Conservation (phyloP, 1,140 invertebrate genomes). For the Polypedilum pembai region DNA sequence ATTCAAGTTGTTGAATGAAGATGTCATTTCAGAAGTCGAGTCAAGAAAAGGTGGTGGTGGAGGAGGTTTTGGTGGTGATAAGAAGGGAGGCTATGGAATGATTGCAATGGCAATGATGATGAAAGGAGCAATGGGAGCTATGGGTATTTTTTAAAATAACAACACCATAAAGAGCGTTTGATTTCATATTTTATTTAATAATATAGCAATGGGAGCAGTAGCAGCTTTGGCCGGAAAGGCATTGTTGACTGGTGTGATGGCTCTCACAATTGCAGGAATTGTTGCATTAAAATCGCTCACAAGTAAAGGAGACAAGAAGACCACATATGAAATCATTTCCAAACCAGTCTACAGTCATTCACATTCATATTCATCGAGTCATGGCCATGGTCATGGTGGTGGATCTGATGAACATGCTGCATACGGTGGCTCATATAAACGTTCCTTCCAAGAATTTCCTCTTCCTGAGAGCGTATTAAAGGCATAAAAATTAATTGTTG, state of each 20-base stretch:
- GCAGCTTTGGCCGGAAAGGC: constrained; percentile 75
- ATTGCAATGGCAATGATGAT: constrained; percentile 55
- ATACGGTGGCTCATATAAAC: constrained; percentile 52
- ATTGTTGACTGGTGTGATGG: constrained; percentile 71
- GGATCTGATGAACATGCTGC: constrained; percentile 47
- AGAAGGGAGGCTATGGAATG: constrained; percentile 51
- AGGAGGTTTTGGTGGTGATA: constrained; percentile 44
- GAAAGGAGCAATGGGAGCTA: constrained; percentile 47
- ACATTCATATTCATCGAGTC: constrained; percentile 60
- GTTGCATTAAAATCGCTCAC: constrained; percentile 66
- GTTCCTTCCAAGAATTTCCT: constrained; percentile 41
- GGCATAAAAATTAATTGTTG: constrained; percentile 6
- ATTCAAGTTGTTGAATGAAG: constrained; percentile 60
- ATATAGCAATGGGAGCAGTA: constrained; percentile 57
- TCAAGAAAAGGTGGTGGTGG: constrained; percentile 48
- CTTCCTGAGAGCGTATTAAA: constrained; percentile 33
- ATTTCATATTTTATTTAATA: constrained; percentile 25
- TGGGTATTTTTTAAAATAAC: constrained; percentile 25
- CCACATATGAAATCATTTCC: constrained; percentile 74
- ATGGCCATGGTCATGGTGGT: constrained; percentile 56
- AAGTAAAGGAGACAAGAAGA: constrained; percentile 58
- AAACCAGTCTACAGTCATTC: constrained; percentile 67
- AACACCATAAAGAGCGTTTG: constrained; percentile 27
- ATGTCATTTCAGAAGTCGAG: constrained; percentile 45
- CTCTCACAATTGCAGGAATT: constrained; percentile 66